Evolutionary conservation across 2,888 invertebrate genomes (phyloP), one percentile per base, ranked within the genome.

Genomic region (Xestia sexstrigata): DNA sequence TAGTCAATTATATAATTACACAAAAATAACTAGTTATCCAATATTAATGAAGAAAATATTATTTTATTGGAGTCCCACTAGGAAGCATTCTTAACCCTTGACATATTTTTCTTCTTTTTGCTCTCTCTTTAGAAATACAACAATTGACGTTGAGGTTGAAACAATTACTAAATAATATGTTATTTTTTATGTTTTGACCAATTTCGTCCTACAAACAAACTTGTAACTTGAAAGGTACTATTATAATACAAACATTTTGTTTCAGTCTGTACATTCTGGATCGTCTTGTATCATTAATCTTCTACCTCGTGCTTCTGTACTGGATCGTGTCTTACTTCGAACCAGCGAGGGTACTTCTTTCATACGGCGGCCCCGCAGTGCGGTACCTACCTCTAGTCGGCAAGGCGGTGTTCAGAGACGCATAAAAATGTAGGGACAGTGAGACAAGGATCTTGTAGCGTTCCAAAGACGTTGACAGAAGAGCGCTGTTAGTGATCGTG

Each of bases 251-350:
- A 15, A 47, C 70, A 0, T 69, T 79, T 58, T 72, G 4, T 88
- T 97, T 72, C 95, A 97, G 97, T 81, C 90, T 97, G 42, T 97
- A 95, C 92, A 90, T 97, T 1, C 65, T 97, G 79, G 97, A 97
- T 89, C 94, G 95, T 52, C 74, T 97, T 26, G 95, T 96, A 1
- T 93, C 97, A 0, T 84, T 96, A 26, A 93, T 96, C 80, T 96
- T 97, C 90, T 97, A 97, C 88, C 89, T 96, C 23, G 87, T 96
- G 26, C 77, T 97, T 11, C 80, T 97, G 15, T 97, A 94, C 83
- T 94, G 96, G 91, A 82, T 97, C 65, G 96, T 93, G 1, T 85
- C 86, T 1, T 92, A 91, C 85, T 92, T 94, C 82, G 93, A 95
- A 60, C 94, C 95, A 0, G 88, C 90, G 0, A 89, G 94, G 47